Conservation (phyloP, 2,888 invertebrate genomes). For the Scrobipalpa atriplicella region DNA sequence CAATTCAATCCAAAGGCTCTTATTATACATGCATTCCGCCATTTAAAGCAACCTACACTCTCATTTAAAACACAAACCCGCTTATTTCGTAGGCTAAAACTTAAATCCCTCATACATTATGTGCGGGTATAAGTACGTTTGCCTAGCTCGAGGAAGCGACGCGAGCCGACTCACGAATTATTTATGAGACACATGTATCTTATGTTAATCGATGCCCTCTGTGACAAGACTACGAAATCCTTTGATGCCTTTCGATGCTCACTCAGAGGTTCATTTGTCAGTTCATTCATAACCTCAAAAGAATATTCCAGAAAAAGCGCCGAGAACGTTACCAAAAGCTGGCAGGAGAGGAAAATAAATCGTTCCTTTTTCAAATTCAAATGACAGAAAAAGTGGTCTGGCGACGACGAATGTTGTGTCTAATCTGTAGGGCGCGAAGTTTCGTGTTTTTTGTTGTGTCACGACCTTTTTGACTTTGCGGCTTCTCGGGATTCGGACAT, state of each 20-base stretch:
- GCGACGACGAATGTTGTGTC: constrained; percentile 2
- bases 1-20: no score
- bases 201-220: constrained; percentile 38
- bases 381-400: constrained; percentile 19
- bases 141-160: constrained; percentile 26
- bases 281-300: constrained; percentile 35
- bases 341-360: constrained; percentile 25
- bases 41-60: background rate
- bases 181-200: constrained; percentile 40
- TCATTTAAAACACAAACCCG: constrained; percentile 14
- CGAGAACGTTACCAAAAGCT: constrained; percentile 7
- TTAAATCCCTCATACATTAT: constrained; percentile 16
- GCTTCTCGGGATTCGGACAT: constrained; percentile 2
- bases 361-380: constrained; percentile 29
- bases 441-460: background rate
- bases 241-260: constrained; percentile 33
- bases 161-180: constrained; percentile 36
- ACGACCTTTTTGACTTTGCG: constrained; percentile 8
- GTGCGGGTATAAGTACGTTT: constrained; percentile 22
- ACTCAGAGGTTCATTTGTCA: constrained; percentile 35
- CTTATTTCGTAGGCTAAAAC: constrained; percentile 11
- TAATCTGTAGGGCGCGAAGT: constrained; percentile 5
- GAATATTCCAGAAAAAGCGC: constrained; percentile 29
- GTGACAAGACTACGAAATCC: constrained; percentile 34
- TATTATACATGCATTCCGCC: background rate